Percentiles rank a stretch among this genome's conserved stretches.
Evolutionary conservation across 2,888 invertebrate species (phyloP).

Genomic region (Balanococcus diminutus): DNA sequence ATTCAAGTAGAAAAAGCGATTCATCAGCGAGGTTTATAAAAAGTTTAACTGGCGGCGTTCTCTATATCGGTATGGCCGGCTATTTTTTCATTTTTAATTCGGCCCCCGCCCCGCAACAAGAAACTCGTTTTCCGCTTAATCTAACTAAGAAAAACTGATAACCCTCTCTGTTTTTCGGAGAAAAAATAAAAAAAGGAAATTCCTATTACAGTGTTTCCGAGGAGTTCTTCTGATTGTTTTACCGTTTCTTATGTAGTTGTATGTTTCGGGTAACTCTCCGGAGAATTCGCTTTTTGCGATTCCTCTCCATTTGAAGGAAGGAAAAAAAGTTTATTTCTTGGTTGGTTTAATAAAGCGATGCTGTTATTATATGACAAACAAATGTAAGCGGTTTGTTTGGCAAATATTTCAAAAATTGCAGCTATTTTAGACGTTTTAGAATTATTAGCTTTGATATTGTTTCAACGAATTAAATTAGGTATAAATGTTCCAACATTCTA

Average conservation of each 20-base stretch:
- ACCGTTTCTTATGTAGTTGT: constrained; percentile 3
- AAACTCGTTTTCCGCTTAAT: constrained; percentile 51
- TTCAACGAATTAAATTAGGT: constrained; percentile 39
- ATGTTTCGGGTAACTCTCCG: constrained; percentile 8
- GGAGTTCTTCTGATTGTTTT: constrained; percentile 46
- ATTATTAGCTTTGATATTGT: constrained; percentile 33
- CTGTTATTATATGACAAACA: constrained; percentile 19
- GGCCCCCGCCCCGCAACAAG: constrained; percentile 6
- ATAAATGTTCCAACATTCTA: not conserved
- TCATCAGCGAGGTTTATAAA: constrained; percentile 33
- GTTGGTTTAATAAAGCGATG: constrained; percentile 9
- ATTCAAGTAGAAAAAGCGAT: constrained; percentile 16
- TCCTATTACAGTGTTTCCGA: constrained; percentile 40
- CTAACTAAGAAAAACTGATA: constrained; percentile 49
- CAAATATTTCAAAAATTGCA: constrained; percentile 29
- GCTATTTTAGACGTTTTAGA: constrained; percentile 1
- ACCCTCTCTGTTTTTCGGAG: constrained; percentile 22
- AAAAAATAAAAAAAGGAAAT: constrained; percentile 44
- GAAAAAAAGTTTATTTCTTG: constrained; percentile 6
- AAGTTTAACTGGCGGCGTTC: constrained; percentile 21
- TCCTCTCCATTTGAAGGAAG: not conserved
- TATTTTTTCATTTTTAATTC: constrained; percentile 47
- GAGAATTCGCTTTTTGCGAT: constrained; percentile 11
- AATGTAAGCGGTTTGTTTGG: constrained; percentile 25
- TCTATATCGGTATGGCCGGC: not conserved